phyloP scores from a whole-genome alignment of 2,888 invertebrate genomes.

The Margaritifera margaritifera region DNA sequence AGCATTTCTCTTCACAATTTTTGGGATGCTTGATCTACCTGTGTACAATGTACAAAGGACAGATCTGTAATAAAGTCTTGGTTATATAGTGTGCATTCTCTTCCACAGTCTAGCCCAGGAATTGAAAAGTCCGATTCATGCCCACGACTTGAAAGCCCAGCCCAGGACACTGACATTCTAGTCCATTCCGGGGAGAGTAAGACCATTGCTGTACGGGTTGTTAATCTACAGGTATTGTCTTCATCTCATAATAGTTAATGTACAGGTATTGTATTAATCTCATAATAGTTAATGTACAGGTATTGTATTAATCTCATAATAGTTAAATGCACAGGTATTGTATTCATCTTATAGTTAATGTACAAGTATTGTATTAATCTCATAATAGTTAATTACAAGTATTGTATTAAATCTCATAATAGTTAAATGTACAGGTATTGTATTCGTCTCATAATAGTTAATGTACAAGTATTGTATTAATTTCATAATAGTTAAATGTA shows the following conservation, averaged over 20 bases:
- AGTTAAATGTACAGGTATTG: conserved; percentile 57
- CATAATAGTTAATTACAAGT: neutral
- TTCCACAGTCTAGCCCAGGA: no score
- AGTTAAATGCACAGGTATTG: neutral
- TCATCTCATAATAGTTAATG: neutral
- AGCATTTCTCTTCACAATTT: no score
- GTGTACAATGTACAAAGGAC: no score
- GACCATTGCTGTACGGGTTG: conserved; percentile 54
- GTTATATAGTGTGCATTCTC: no score
- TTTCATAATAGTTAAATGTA: no score
- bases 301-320: conserved; percentile 14
- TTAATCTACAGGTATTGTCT: conserved; percentile 51
- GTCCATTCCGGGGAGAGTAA: conserved; percentile 62
- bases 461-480: no score
- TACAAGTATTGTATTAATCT: conserved; percentile 41
- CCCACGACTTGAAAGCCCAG: conserved; percentile 52
- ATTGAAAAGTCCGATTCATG: conserved; percentile 26
- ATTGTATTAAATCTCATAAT: no score
- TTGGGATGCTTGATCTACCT: no score
- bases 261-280: no score
- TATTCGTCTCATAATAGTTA: neutral
- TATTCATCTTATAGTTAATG: conserved; percentile 36
- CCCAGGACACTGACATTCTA: conserved; percentile 54
- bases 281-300: conserved; percentile 37
- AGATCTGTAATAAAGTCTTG: no score